A percentile compares a stretch with the other conserved stretches of the same genome.
Evolutionary conservation across 2,797 vertebrate species (phyloP).

Genomic region (Squalus acanthias): DNA sequence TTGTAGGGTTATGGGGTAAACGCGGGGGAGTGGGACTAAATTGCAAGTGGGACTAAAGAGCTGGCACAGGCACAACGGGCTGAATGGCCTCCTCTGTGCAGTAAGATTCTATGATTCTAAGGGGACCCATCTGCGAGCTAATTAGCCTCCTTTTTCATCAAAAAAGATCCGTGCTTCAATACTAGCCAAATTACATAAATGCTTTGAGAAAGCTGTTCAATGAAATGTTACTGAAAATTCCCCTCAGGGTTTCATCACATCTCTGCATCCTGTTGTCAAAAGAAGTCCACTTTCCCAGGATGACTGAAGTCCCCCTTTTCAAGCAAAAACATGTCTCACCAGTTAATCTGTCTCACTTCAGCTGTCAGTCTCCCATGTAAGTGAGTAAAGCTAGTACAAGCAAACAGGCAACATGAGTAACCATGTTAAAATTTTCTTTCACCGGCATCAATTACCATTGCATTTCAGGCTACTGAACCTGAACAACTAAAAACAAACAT

Average conservation of each 20-base stretch:
- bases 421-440: neutral
- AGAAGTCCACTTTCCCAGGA: conserved; percentile 20
- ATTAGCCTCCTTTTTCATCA: no score
- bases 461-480: conserved; percentile 28
- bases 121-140: neutral
- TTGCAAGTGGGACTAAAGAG: no score
- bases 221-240: neutral
- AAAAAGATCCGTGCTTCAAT: neutral
- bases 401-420: conserved; percentile 3
- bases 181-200: neutral
- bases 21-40: neutral
- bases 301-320: neutral
- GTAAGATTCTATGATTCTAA: neutral
- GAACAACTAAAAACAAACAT: conserved; percentile 28
- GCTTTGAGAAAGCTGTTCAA: neutral
- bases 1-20: neutral
- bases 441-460: conserved; percentile 14
- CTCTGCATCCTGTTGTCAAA: neutral
- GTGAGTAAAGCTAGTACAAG: neutral
- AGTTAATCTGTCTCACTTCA: conserved; percentile 34
- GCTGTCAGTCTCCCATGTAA: conserved; percentile 33
- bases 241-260: neutral
- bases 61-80: neutral
- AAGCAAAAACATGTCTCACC: neutral
- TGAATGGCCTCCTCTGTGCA: neutral